Percentiles rank a stretch among this genome's conserved stretches.
Conservation (phyloP, 1,140 invertebrate species). For the Zaprionus tsacasi region DNA sequence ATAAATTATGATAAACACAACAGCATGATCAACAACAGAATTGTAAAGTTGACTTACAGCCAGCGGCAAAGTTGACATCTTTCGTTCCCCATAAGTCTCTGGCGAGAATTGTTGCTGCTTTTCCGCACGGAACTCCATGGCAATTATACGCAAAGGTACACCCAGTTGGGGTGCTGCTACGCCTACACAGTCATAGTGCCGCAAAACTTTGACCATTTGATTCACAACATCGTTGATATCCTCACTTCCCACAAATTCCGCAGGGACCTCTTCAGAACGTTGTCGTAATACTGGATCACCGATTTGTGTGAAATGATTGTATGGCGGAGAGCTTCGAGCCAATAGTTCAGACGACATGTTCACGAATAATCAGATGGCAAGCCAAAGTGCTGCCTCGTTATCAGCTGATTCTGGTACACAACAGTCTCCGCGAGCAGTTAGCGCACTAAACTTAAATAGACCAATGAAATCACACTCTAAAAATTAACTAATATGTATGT, state of each 20-base stretch:
- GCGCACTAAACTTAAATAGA: background rate
- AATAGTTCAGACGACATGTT: constrained; percentile 26
- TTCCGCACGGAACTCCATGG: constrained; percentile 86
- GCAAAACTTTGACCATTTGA: constrained; percentile 86
- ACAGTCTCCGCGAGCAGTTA: constrained; percentile 16
- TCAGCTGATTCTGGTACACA: constrained; percentile 23
- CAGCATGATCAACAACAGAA: background rate
- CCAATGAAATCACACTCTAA: too few species aligned
- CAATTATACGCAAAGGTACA: constrained; percentile 87
- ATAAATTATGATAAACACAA: background rate
- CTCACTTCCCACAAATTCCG: constrained; percentile 85
- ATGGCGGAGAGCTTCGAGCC: constrained; percentile 84
- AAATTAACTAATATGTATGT: too few species aligned
- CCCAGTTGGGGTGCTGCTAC: constrained; percentile 91
- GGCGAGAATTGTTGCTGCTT: constrained; percentile 83
- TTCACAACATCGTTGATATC: constrained; percentile 87
- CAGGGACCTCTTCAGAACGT: constrained; percentile 85
- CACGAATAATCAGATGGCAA: constrained; percentile 1
- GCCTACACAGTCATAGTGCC: constrained; percentile 87
- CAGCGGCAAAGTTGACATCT: constrained; percentile 86
- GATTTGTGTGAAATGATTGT: constrained; percentile 88
- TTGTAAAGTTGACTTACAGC: constrained; percentile 85
- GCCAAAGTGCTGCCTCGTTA: background rate
- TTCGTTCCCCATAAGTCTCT: constrained; percentile 83
- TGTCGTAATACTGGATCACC: constrained; percentile 88